Evolutionary conservation across 1,140 invertebrate genomes (phyloP).

Genomic region (Wasmannia auropunctata): DNA sequence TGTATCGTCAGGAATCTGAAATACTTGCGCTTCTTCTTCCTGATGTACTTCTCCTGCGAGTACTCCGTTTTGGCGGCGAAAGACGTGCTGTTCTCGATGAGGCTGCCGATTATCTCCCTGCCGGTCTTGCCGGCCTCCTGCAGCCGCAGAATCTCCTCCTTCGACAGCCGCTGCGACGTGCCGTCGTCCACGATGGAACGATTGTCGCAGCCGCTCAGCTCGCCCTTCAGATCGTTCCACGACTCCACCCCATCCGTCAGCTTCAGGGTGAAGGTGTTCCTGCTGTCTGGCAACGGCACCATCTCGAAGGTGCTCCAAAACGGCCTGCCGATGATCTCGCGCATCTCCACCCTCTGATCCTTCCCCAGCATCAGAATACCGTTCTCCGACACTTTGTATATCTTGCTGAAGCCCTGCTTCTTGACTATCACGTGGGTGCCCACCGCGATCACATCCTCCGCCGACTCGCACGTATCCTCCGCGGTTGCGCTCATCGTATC

Average conservation of each 20-base stretch:
- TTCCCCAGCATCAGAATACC: conserved; percentile 89
- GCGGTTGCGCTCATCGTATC: background rate
- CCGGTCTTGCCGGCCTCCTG: conserved; percentile 91
- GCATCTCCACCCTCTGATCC: conserved; percentile 89
- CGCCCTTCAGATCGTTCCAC: conserved; percentile 79
- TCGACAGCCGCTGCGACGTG: conserved; percentile 93
- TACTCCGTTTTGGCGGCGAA: conserved; percentile 95
- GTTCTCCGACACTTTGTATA: conserved; percentile 89
- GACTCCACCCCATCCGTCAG: conserved; percentile 82
- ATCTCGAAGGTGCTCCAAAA: conserved; percentile 94
- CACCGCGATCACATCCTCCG: conserved; percentile 84
- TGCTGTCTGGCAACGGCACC: conserved; percentile 87
- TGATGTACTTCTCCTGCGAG: conserved; percentile 97
- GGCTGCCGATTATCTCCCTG: conserved; percentile 93
- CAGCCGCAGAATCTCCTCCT: conserved; percentile 92
- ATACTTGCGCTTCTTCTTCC: conserved; percentile 97
- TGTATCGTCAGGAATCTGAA: conserved; percentile 91
- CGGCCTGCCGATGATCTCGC: conserved; percentile 89
- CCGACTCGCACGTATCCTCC: conserved; percentile 40
- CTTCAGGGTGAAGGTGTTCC: conserved; percentile 87
- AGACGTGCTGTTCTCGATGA: conserved; percentile 96
- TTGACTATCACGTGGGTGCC: conserved; percentile 91
- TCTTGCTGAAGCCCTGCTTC: conserved; percentile 90
- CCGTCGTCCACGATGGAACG: conserved; percentile 93
- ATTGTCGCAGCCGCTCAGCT: conserved; percentile 91